Conservation (phyloP, 2,797 vertebrate genomes). For the Anabas testudineus region DNA sequence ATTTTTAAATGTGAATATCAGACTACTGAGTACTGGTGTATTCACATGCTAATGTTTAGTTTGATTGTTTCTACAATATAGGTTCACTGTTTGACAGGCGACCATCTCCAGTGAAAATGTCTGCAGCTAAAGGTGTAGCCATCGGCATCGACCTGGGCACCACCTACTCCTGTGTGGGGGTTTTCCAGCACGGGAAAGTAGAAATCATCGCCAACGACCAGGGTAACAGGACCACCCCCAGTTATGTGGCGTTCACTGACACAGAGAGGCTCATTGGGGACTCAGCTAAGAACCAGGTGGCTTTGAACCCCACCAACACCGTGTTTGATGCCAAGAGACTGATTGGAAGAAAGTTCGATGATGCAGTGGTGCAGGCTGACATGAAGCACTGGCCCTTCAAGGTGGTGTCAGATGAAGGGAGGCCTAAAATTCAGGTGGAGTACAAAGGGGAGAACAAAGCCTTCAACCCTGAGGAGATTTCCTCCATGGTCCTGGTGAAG, state of each 20-base stretch:
- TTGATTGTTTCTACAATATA: neutral
- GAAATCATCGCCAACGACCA: conserved; percentile 65
- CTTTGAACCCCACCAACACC: conserved; percentile 60
- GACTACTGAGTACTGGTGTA: too few relatives aligned
- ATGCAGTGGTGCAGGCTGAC: conserved; percentile 46
- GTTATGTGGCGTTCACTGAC: conserved; percentile 57
- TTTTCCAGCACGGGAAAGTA: conserved; percentile 62
- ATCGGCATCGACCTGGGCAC: conserved; percentile 63
- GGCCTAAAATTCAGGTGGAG: conserved; percentile 56
- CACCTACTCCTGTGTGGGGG: conserved; percentile 64
- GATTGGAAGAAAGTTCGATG: conserved; percentile 57
- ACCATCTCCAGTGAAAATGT: conserved; percentile 14
- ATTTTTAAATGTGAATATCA: too few relatives aligned
- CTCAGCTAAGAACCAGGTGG: conserved; percentile 61
- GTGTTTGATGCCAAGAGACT: conserved; percentile 66
- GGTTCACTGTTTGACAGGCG: neutral
- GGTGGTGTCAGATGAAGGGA: conserved; percentile 49
- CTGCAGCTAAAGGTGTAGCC: conserved; percentile 33
- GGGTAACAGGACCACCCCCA: conserved; percentile 59
- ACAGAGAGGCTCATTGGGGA: conserved; percentile 55
- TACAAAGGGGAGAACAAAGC: conserved; percentile 58
- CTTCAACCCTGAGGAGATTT: conserved; percentile 61
- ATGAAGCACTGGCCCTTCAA: conserved; percentile 66
- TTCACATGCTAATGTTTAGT: neutral
- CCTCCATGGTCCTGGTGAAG: conserved; percentile 66